Evolutionary conservation across 2,113 vertebrate species (phyloP).

Genomic region (Meriones unguiculatus): DNA sequence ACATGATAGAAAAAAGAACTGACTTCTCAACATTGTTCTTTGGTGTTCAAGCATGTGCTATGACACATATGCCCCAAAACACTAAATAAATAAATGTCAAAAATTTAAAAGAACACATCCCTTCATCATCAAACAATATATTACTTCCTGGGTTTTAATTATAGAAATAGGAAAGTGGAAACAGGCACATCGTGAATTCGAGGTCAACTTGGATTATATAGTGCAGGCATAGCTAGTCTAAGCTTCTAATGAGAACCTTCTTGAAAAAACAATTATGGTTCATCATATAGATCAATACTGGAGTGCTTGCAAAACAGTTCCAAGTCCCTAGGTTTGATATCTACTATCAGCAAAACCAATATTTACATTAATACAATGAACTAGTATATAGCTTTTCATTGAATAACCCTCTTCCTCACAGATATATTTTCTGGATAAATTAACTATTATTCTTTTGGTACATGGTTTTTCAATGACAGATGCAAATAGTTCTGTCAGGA

Average conservation of each 20-base stretch:
- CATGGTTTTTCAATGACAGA: neutral
- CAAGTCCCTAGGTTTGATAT: neutral
- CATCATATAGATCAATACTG: neutral
- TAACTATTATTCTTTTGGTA: neutral
- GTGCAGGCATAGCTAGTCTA: neutral
- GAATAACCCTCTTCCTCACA: neutral
- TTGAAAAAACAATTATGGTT: neutral
- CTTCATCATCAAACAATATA: neutral
- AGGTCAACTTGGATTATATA: neutral
- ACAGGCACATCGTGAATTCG: neutral
- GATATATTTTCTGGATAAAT: neutral
- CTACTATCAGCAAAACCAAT: neutral
- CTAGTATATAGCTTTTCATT: neutral
- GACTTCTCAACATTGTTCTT: neutral
- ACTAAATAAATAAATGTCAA: neutral
- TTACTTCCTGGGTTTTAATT: neutral
- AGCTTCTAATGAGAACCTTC: neutral
- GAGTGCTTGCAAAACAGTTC: neutral
- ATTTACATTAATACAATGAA: neutral
- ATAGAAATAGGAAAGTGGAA: neutral
- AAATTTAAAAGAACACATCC: neutral
- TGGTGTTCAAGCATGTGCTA: neutral
- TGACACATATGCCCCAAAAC: neutral
- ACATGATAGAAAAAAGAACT: neutral
- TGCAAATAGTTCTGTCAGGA: neutral